Base-by-base conservation (phyloP, 2,888 invertebrate species). In the Heliconius ethilla region DNA sequence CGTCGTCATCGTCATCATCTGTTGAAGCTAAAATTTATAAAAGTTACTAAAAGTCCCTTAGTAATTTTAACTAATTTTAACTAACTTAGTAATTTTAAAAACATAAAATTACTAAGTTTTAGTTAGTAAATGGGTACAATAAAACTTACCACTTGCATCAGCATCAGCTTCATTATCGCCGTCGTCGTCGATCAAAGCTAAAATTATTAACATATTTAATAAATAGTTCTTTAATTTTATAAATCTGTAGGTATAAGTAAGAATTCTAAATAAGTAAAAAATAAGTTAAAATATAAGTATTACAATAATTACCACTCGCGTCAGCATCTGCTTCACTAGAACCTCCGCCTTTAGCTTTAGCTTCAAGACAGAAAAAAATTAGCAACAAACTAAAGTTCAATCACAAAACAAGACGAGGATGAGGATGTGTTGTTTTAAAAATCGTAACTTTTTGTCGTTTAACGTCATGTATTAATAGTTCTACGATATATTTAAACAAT, bases 301-400 rank as follows among this genome's bases (percentile, higher is more conserved):
- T 9, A 62, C n/a, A 63, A 65, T 25, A 45, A 70, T 45, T 70
- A 70, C 69, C 69, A 70, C 69, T 70, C 7, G 69, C 40, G 7
- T 25, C 69, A 25, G 69, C 69, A 27, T 70, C 27, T 40, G 69
- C 69, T 45, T 27, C 27, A 29, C 69, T 70, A 11, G 74, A 74
- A 22, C 74, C 78, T 15, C 51, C 25, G 18, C 70, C 55, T 55
- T 55, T 51, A 18, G 51, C 5, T 51, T 51, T 10, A 55, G 55
- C n/a, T 55, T 55, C 6, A n/a, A 55, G 18, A 55, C 18, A 22
- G 10, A 9, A 40, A 55, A 55, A 55, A 18, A 55, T 22, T 22
- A 55, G 55, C 9, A 22, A 18, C 18, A 45, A 45, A 5, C 18
- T 1, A 22, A 55, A 55, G 55, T 22, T 22, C 15, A 55, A 55